phyloP scores from a whole-genome alignment of 2,888 invertebrate species.

The Oxytorus armatus region DNA sequence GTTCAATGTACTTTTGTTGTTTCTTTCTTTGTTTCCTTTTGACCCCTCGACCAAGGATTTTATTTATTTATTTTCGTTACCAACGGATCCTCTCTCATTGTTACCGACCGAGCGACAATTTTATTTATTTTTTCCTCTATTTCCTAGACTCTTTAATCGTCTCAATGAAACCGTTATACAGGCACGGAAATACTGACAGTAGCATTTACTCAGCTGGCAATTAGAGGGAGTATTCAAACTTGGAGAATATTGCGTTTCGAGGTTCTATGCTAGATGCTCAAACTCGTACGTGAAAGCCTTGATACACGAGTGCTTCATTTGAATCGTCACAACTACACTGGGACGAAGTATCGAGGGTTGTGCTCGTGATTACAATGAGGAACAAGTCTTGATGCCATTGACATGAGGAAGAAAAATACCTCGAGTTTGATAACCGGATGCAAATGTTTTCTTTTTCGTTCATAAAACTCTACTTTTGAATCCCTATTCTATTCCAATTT shows the following conservation, averaged over 20 bases:
- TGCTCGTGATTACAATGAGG: background rate
- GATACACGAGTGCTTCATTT: slow-evolving; percentile 1
- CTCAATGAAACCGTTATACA: background rate
- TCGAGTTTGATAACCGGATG: background rate
- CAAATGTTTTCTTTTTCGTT: background rate
- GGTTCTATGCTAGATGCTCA: background rate
- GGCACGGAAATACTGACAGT: slow-evolving; percentile 10
- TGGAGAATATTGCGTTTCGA: background rate
- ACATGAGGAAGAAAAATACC: background rate
- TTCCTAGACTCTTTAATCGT: background rate
- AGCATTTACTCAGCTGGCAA: slow-evolving; percentile 8
- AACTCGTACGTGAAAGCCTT: background rate
- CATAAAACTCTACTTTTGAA: background rate
- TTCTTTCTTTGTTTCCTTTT: too few relatives aligned
- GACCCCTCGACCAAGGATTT: background rate
- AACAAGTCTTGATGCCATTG: background rate
- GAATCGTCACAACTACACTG: background rate
- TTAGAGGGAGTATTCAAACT: slow-evolving; percentile 27
- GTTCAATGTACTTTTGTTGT: background rate
- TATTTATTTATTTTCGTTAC: background rate
- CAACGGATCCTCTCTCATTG: background rate
- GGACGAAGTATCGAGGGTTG: background rate
- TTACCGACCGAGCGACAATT: background rate
- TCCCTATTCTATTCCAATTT: too few relatives aligned
- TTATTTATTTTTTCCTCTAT: background rate